These are phyloP conservation scores for Spea bombifrons DNA, from an alignment of 2,113 vertebrate species.

Conservation along the genomic window DNA sequence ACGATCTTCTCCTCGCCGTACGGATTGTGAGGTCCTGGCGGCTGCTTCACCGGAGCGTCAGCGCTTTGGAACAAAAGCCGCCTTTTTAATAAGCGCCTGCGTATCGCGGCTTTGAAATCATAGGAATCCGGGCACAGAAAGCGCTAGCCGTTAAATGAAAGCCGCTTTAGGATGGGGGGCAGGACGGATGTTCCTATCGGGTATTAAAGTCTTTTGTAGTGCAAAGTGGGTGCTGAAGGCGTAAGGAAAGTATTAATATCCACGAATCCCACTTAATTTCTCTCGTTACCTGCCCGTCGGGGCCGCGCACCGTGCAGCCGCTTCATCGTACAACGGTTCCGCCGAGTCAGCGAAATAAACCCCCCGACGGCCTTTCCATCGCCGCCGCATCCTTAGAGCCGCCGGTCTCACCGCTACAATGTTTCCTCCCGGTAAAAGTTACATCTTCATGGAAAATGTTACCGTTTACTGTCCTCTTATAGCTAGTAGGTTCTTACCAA, in stretches of 20 bases:
- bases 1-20: background rate
- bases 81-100: slow-evolving; percentile 4
- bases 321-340: no score
- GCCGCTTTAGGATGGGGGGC: background rate
- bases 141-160: background rate
- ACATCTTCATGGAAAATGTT: no score
- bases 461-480: no score
- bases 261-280: background rate
- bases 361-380: no score
- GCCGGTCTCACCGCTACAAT: no score
- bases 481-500: no score
- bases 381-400: no score
- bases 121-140: background rate
- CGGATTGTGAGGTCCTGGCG: background rate
- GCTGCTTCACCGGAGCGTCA: background rate
- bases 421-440: no score
- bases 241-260: background rate
- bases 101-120: slow-evolving; percentile 17
- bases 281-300: background rate
- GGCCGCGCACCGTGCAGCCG: no score
- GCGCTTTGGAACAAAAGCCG: background rate
- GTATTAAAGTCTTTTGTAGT: background rate
- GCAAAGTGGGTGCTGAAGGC: background rate
- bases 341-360: no score
- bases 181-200: background rate